Conservation (phyloP, 2,888 invertebrate species). For the Omphaloscelis lunosa region DNA sequence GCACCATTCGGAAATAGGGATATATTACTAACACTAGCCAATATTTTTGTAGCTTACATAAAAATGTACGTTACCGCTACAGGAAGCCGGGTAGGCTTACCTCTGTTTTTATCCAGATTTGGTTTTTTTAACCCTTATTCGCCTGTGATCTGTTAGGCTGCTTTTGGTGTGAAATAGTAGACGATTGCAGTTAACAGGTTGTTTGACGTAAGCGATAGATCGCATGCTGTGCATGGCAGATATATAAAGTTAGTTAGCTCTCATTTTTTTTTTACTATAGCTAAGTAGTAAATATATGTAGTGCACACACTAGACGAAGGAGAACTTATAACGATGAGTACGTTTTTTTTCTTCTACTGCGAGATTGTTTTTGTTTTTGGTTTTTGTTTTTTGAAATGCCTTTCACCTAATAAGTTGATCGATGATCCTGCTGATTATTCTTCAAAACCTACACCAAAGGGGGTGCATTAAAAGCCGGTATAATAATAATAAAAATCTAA, state of each 20-base stretch:
- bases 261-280: background rate
- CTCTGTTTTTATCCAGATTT: slow-evolving; percentile 35
- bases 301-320: background rate
- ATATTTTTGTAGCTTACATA: slow-evolving; percentile 69
- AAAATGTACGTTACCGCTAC: slow-evolving; percentile 45
- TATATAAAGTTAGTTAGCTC: slow-evolving; percentile 1
- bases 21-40: slow-evolving; percentile 67
- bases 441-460: background rate
- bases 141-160: slow-evolving; percentile 25
- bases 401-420: background rate
- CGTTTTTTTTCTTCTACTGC: background rate
- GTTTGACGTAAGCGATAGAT: slow-evolving; percentile 14
- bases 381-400: background rate
- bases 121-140: slow-evolving; percentile 44
- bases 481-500: background rate
- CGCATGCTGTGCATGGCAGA: background rate
- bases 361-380: background rate
- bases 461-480: background rate
- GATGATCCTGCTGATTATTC: background rate
- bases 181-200: slow-evolving; percentile 29
- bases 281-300: background rate
- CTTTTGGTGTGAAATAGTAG: slow-evolving; percentile 23
- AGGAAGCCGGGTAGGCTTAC: slow-evolving; percentile 26
- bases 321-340: background rate
- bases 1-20: slow-evolving; percentile 75